phyloP scores from a whole-genome alignment of 2,797 vertebrate genomes.

The Spea hammondii region DNA sequence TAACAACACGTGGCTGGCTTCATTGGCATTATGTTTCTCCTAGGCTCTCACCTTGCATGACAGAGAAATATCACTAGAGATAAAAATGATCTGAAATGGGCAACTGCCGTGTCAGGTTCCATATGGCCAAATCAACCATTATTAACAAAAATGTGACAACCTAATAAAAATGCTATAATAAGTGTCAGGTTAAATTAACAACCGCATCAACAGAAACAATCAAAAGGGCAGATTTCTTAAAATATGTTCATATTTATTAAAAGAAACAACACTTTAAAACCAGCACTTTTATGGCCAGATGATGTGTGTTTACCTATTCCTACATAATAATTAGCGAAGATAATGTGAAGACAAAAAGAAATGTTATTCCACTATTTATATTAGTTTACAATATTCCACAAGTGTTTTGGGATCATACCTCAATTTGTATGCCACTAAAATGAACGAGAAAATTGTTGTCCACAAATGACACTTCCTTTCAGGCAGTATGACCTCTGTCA shows the following conservation, averaged over 20 bases:
- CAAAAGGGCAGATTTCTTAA: background rate
- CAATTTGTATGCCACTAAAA: no score
- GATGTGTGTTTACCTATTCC: no score
- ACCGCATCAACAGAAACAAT: background rate
- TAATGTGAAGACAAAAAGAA: background rate
- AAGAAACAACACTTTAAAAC: no score
- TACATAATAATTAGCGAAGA: no score
- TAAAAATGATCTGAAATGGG: background rate
- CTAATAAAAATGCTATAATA: conserved; percentile 12
- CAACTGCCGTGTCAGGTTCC: background rate
- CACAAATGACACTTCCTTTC: no score
- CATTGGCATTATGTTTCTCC: no score
- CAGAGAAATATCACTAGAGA: background rate
- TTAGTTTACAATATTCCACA: background rate
- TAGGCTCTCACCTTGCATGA: background rate
- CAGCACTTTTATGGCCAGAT: no score
- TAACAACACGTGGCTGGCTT: no score
- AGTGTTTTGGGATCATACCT: no score
- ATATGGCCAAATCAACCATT: background rate
- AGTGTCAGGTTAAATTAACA: conserved; percentile 7
- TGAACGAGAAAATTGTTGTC: no score
- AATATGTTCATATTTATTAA: no score
- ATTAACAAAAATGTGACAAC: conserved; percentile 14
- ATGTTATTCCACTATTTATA: background rate
- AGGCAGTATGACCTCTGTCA: no score